Conservation (phyloP, 2,797 vertebrate genomes). For the Artibeus lituratus region DNA sequence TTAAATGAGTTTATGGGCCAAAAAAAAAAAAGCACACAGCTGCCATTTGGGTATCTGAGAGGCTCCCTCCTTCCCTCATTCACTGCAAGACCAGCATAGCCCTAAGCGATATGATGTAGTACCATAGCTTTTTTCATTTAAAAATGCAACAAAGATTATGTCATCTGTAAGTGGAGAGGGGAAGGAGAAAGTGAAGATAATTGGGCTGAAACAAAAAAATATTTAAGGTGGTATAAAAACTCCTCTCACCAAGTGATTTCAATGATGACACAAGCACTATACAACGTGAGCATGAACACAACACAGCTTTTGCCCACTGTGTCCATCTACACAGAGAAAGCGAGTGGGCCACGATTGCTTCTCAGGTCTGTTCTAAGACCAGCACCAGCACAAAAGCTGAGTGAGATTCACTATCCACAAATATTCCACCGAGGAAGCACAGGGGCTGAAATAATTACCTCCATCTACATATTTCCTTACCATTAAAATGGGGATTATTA, state of each 20-base stretch:
- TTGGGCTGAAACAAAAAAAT: background rate
- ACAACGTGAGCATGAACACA: rapidly evolving
- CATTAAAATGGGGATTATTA: background rate
- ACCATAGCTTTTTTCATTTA: background rate
- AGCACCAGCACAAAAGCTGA: background rate
- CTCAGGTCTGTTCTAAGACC: background rate
- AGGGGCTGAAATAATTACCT: background rate
- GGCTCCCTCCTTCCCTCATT: background rate
- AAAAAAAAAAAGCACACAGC: background rate
- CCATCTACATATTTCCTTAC: background rate
- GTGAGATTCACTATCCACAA: background rate
- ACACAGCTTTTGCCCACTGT: background rate
- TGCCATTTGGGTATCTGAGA: background rate
- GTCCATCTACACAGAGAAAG: background rate
- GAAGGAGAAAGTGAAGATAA: background rate
- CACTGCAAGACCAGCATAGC: background rate
- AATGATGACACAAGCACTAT: background rate
- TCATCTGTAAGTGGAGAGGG: background rate
- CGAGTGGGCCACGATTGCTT: background rate
- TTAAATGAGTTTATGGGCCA: background rate
- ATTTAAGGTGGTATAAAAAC: background rate
- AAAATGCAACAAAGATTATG: background rate
- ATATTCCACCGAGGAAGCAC: background rate
- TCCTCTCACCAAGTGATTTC: background rate
- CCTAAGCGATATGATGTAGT: background rate